Evolutionary conservation across 2,888 invertebrate genomes (phyloP).

Genomic region (Aporophyla lueneburgensis): DNA sequence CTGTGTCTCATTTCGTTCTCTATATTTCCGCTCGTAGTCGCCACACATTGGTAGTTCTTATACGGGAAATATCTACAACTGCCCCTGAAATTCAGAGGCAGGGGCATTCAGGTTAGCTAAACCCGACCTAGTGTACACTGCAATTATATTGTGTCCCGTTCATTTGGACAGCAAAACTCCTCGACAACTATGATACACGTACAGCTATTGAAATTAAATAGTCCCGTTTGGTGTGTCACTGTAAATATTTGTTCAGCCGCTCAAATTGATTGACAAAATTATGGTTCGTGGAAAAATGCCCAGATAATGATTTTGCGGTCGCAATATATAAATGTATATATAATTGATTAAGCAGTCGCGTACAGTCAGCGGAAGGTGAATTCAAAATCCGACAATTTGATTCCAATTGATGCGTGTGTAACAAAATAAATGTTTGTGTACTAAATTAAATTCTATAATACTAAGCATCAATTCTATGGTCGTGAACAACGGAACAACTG

Average conservation of each 20-base stretch:
- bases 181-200: background rate
- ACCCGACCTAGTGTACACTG: background rate
- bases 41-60: background rate
- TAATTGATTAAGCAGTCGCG: too few relatives aligned
- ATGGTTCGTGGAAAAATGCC: too few relatives aligned
- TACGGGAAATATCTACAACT: background rate
- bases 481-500: too few relatives aligned
- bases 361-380: slow-evolving; percentile 37
- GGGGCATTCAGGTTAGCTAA: background rate
- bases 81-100: background rate
- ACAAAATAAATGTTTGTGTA: slow-evolving; percentile 66
- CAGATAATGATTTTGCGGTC: too few relatives aligned
- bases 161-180: background rate
- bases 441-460: too few relatives aligned
- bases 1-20: slow-evolving; percentile 14
- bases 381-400: slow-evolving; percentile 66
- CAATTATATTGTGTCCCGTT: background rate
- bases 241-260: background rate
- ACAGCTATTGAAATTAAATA: background rate
- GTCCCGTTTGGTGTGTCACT: slow-evolving; percentile 31
- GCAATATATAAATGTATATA: too few relatives aligned
- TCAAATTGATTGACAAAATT: slow-evolving; percentile 20
- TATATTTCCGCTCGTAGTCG: background rate
- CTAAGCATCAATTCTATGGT: too few relatives aligned
- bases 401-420: slow-evolving; percentile 70